A percentile compares a stretch with the other conserved stretches of the same genome.
Conservation (phyloP, 2,888 invertebrate species). For the Tyria jacobaeae region DNA sequence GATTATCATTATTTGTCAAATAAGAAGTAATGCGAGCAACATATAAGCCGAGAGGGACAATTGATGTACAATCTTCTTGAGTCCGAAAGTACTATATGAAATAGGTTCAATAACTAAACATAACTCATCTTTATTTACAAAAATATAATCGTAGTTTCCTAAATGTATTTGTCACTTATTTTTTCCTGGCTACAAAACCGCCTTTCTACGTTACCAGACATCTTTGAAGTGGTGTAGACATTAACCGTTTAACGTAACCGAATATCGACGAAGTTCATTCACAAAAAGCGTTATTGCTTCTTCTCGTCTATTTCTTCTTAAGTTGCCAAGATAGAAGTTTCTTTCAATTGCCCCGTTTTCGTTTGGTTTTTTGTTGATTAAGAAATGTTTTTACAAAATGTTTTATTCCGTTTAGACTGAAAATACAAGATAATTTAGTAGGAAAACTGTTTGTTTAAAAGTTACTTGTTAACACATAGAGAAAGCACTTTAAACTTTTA, state of each 20-base stretch:
- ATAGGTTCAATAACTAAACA: no score
- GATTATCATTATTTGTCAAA: neutral
- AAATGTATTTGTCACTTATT: neutral
- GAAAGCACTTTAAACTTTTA: neutral
- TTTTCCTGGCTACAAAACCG: neutral
- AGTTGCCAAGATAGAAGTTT: slow-evolving; percentile 3
- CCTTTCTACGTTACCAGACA: neutral
- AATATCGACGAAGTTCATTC: slow-evolving; percentile 4
- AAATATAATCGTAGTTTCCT: neutral
- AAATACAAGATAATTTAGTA: neutral
- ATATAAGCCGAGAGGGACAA: neutral
- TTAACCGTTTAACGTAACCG: neutral
- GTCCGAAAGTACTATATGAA: no score
- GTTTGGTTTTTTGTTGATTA: neutral
- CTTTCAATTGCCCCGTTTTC: neutral
- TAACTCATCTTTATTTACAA: no score
- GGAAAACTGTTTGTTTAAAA: neutral
- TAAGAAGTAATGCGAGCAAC: neutral
- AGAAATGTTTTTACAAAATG: neutral
- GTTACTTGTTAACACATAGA: neutral
- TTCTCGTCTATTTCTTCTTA: slow-evolving; percentile 27
- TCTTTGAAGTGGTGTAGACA: slow-evolving; percentile 16
- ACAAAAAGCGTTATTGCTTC: slow-evolving; percentile 35
- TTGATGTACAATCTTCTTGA: no score
- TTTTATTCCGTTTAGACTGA: neutral